Evolutionary conservation across 2,888 invertebrate species (phyloP).

Genomic region (Thelaira solivaga): DNA sequence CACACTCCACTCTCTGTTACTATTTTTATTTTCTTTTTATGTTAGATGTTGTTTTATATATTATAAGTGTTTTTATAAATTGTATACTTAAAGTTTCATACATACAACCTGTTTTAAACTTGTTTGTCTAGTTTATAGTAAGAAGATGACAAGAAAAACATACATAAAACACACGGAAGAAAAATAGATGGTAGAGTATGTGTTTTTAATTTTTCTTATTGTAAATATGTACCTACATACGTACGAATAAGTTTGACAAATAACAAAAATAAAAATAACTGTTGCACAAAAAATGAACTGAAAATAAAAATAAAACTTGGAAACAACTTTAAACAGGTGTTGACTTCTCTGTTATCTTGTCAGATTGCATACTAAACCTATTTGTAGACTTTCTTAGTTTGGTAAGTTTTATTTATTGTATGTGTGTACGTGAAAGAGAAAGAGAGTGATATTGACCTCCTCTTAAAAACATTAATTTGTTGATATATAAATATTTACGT

Average conservation of each 20-base stretch:
- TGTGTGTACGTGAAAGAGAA: not conserved
- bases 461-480: not conserved
- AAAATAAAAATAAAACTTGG: constrained; percentile 6
- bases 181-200: constrained; percentile 21
- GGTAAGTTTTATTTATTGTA: not conserved
- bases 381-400: not conserved
- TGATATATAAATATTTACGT: not conserved
- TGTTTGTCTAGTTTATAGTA: constrained; percentile 56
- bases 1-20: not conserved
- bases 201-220: constrained; percentile 7
- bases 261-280: constrained; percentile 46
- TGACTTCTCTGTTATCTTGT: not conserved
- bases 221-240: too few species aligned
- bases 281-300: constrained; percentile 53
- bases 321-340: constrained; percentile 49
- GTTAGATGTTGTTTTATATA: constrained; percentile 2
- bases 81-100: constrained; percentile 18
- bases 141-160: constrained; percentile 13
- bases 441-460: constrained; percentile 43
- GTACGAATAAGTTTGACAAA: constrained; percentile 44
- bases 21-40: constrained; percentile 14
- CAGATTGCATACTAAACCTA: too few species aligned
- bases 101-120: constrained; percentile 54
- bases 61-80: constrained; percentile 9
- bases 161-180: constrained; percentile 2